phyloP scores from a whole-genome alignment of 2,113 vertebrate genomes.

The Tachycineta bicolor region DNA sequence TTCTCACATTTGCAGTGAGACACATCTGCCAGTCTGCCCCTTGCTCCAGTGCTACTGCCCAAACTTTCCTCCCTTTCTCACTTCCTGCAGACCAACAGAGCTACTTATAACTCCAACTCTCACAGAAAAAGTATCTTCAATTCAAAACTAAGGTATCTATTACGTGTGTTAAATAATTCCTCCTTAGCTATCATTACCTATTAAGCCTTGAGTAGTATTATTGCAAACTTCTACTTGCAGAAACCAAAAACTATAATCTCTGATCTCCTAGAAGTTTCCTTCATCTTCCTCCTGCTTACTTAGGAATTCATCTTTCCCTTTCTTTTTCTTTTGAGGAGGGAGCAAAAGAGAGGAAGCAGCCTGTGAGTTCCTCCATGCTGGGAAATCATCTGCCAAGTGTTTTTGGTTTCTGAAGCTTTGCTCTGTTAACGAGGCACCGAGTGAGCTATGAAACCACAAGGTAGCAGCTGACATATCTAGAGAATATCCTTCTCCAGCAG shows the following conservation, averaged over 20 bases:
- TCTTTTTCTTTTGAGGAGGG: not conserved
- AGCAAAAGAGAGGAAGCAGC: not conserved
- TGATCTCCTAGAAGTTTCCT: not conserved
- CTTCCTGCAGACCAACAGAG: not conserved
- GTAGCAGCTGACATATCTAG: not conserved
- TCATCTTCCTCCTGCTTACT: not conserved
- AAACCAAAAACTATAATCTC: accelerated
- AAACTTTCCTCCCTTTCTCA: not conserved
- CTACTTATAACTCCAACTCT: not conserved
- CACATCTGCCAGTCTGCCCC: not conserved
- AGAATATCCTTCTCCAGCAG: not conserved
- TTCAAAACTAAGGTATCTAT: not conserved
- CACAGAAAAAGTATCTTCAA: not conserved
- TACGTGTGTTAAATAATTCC: not conserved
- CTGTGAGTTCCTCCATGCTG: not conserved
- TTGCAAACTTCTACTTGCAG: not conserved
- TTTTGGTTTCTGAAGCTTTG: not conserved
- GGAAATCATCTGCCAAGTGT: not conserved
- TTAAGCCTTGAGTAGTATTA: not conserved
- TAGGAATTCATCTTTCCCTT: not conserved
- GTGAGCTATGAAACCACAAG: not conserved
- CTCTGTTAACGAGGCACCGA: not conserved
- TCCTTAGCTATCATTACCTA: not conserved
- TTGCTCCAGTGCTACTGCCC: not conserved
- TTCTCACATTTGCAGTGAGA: not conserved